Evolutionary conservation across 2,797 vertebrate species (phyloP), one percentile per base, ranked within the genome.

Genomic region (Morus bassanus): DNA sequence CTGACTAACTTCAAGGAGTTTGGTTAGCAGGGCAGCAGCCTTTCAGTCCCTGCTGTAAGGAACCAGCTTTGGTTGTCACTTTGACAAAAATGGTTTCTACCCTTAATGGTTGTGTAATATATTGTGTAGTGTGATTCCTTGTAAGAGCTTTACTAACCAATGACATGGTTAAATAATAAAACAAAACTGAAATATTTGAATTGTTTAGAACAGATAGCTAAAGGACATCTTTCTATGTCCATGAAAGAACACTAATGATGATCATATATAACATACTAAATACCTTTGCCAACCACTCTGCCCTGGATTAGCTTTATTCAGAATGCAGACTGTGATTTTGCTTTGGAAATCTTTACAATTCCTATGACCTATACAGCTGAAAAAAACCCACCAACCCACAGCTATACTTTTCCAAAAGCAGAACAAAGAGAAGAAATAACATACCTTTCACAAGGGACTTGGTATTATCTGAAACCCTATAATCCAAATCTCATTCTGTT

Each of bases 391-490:
- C 35, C 56, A 91, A 54, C 61, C 45, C 28, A 95, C 85, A 97
- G 91, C 86, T 97, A 94, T 76, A 91, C 76, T 97, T 96, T 97
- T 97, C 94, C 94, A 94, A 96, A 97, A 96, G 87, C 92, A 97
- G 96, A 97, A 97, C 95, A 97, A 98, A 97, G 95, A 95, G 81
- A 83, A 96, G 88, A 98, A 98, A 98, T 97, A 97, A 94, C 87
- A 97, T 95, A 97, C 93, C 96, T 98, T 97, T 98, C 97, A 98
- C 78, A 54, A 89, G 61, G 91, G 78, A 95, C 84, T 95, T 94
- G 91, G 91, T 92, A 95, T 96, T 98, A 97, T 97, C 95, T 96
- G 96, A 97, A 98, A 98, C 93, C 93, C 96, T 97, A 70, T 97
- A 97, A 98, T 97, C 97, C 97, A 97, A 96, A 95, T 94, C 94